Conservation (phyloP, 2,888 invertebrate species). For the Agriopis aurantiaria region DNA sequence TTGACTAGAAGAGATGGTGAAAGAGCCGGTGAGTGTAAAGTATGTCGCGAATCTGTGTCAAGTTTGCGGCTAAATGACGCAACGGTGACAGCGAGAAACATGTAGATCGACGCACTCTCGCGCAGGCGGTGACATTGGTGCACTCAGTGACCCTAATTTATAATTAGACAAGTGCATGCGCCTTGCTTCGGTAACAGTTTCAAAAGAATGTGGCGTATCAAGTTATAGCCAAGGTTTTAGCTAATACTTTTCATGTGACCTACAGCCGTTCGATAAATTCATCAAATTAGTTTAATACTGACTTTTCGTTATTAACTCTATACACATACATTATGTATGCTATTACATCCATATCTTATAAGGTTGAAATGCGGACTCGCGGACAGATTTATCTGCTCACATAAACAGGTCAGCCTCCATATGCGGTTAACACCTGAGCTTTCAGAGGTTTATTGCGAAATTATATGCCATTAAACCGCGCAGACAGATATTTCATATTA, state of each 20-base stretch:
- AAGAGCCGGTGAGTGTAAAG: conserved; percentile 36
- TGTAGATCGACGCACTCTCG: conserved; percentile 49
- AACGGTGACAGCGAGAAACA: conserved; percentile 53
- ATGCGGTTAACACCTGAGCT: conserved; percentile 47
- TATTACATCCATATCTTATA: conserved; percentile 16
- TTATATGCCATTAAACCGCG: conserved; percentile 34
- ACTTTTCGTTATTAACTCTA: neutral
- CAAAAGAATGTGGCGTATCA: conserved; percentile 7
- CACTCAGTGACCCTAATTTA: conserved; percentile 27
- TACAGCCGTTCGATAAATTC: conserved; percentile 10
- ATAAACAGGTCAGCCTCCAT: conserved; percentile 42
- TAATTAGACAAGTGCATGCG: conserved; percentile 31
- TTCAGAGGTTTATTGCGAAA: conserved; percentile 42
- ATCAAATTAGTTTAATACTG: conserved; percentile 10
- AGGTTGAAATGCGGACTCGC: conserved; percentile 15
- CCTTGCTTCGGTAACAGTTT: conserved; percentile 17
- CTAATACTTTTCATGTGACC: neutral
- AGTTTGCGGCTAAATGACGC: conserved; percentile 69
- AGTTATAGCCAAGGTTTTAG: neutral
- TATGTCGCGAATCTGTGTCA: conserved; percentile 70
- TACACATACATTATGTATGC: conserved; percentile 7
- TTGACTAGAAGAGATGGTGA: conserved; percentile 43
- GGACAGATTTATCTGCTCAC: conserved; percentile 29
- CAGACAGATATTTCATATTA: conserved; percentile 34
- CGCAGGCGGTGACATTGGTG: conserved; percentile 56